Evolutionary conservation across 2,113 vertebrate genomes (phyloP), one percentile per base, ranked within the genome.

Genomic region (Vanacampus margaritifer): DNA sequence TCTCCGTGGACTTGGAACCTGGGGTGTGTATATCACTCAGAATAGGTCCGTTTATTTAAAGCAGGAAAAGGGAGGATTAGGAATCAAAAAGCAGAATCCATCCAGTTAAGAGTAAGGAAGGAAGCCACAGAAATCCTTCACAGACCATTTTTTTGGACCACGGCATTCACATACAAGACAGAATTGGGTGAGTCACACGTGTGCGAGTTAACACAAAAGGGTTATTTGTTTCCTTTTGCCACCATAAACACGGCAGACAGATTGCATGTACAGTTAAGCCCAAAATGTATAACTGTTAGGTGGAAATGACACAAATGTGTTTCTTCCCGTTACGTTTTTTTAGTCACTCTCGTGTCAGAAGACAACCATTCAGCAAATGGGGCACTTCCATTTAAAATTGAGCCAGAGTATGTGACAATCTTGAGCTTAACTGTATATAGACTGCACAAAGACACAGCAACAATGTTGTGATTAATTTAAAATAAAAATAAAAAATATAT

Each of bases 21-120:
- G 35, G 5, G 26, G 35, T 67, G 41, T 56, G 59, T 1, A 66
- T 83, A 79, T 82, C 81, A 79, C 71, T 89, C 87, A 81, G 86
- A 90, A 87, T 86, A 85, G 83, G 87, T 75, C 84, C 83, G 71
- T 74, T 71, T 74, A 58, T 69, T 46, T 51, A 51, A 65, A 45
- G 32, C 26, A 17, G 3, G 57, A 39, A 60, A 39, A 64, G 79
- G 48, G 23, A 48, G 56, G 65, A 65, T 57, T 28, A 57, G 54
- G 28, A 32, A 26, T 57, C 6, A 62, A 80, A 21, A 65, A 46
- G 6, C 70, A 60, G 51, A 69, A 78, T 75, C 35, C 39, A 79
- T 82, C 68, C 35, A 78, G 79, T 87, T 79, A 78, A 54, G 45
- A 65, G 43, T 65, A 56, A 78, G 69, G 66, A 79, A 77, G 69